A percentile compares a stretch with the other conserved stretches of the same genome.
Evolutionary conservation across 2,888 invertebrate species (phyloP).

Genomic region (Stenoptilia bipunctidactyla): DNA sequence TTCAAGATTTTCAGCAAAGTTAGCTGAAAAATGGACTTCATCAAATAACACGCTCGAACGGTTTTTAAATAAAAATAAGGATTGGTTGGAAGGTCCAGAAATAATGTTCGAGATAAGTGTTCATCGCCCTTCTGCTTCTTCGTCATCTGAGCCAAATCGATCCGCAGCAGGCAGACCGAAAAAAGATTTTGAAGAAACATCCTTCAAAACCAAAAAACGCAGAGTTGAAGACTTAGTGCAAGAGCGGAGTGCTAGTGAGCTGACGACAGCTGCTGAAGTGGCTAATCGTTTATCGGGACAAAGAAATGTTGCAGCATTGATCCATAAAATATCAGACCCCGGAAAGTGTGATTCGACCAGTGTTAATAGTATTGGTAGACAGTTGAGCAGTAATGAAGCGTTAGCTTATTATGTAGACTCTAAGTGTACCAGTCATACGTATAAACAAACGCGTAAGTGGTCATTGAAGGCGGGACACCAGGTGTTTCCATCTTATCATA

Average conservation of each 20-base stretch:
- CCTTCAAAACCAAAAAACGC: no score
- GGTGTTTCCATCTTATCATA: constrained; percentile 13
- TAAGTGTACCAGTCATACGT: constrained; percentile 11
- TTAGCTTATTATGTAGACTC: constrained; percentile 13
- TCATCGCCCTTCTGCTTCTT: no score
- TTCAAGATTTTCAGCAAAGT: no score
- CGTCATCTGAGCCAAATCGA: no score
- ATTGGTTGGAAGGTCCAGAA: no score
- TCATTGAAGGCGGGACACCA: constrained; percentile 10
- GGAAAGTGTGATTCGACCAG: background rate
- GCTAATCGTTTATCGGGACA: background rate
- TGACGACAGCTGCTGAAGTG: no score
- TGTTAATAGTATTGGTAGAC: background rate
- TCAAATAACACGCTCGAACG: no score
- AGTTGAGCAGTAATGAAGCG: constrained; percentile 5
- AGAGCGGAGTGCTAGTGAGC: background rate
- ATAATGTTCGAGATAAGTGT: no score
- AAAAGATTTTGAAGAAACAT: no score
- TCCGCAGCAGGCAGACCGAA: no score
- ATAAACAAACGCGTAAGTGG: constrained; percentile 13
- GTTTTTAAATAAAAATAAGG: no score
- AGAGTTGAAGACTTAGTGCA: background rate
- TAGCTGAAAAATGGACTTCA: no score
- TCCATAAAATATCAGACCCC: background rate
- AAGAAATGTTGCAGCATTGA: background rate